Conservation (phyloP, 2,888 invertebrate species). For the Steromphala cineraria region DNA sequence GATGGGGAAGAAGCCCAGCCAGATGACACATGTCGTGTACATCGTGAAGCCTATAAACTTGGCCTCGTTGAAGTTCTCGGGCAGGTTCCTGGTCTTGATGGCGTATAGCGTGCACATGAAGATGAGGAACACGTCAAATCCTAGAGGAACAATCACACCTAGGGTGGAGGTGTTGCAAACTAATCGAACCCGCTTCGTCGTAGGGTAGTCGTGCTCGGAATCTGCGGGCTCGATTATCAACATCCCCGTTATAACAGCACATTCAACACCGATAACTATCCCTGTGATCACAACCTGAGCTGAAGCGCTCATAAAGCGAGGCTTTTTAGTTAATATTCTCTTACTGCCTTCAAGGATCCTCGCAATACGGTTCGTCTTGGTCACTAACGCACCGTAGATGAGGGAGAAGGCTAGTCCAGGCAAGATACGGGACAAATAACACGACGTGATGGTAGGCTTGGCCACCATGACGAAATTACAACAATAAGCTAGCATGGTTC, state of each 20-base stretch:
- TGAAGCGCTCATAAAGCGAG: conserved; percentile 85
- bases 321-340: conserved; percentile 90
- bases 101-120: conserved; percentile 95
- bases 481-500: conserved; percentile 69
- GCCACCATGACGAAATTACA: conserved; percentile 93
- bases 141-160: conserved; percentile 85
- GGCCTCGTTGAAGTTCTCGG: conserved; percentile 94
- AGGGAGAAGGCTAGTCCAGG: conserved; percentile 97
- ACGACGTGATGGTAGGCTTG: conserved; percentile 84
- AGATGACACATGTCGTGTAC: conserved; percentile 98
- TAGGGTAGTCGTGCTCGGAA: conserved; percentile 76
- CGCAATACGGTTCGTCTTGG: conserved; percentile 97
- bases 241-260: conserved; percentile 81
- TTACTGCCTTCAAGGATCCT: conserved; percentile 98
- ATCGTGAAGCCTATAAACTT: conserved; percentile 93
- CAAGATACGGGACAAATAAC: conserved; percentile 92
- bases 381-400: conserved; percentile 95
- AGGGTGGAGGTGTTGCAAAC: conserved; percentile 81
- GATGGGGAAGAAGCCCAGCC: conserved; percentile 97
- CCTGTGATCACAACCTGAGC: conserved; percentile 85
- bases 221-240: conserved; percentile 80
- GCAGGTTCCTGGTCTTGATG: conserved; percentile 86
- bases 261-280: conserved; percentile 91
- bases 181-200: conserved; percentile 78
- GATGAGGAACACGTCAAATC: conserved; percentile 84